Conservation (phyloP, 2,888 invertebrate species). For the Ametastegia equiseti region DNA sequence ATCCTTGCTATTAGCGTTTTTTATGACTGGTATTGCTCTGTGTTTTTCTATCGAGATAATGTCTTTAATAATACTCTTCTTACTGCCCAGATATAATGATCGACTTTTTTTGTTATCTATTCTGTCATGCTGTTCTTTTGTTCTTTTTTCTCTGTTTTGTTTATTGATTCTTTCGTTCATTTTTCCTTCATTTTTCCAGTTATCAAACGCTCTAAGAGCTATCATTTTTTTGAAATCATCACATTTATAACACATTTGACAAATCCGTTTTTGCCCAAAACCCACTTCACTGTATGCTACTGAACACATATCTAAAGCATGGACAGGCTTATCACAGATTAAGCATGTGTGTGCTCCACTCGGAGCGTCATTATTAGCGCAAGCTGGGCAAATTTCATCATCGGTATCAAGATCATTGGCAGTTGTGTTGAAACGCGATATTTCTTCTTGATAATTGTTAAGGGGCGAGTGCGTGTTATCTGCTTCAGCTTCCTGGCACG, state of each 20-base stretch:
- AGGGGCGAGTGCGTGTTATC: too few relatives aligned
- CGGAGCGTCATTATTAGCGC: neutral
- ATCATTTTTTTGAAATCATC: neutral
- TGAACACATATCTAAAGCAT: neutral
- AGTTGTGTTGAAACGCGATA: too few relatives aligned
- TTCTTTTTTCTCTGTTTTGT: too few relatives aligned
- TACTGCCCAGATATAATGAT: neutral
- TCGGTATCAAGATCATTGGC: neutral
- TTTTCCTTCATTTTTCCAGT: too few relatives aligned
- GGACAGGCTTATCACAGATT: neutral
- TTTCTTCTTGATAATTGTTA: too few relatives aligned
- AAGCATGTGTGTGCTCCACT: neutral
- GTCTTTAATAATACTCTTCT: slow-evolving; percentile 2
- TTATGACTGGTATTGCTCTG: neutral
- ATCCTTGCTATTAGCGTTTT: neutral
- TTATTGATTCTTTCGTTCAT: too few relatives aligned
- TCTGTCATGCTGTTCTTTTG: too few relatives aligned
- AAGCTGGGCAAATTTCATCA: neutral
- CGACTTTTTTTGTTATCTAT: neutral
- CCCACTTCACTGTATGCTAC: too few relatives aligned
- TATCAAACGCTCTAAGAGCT: neutral
- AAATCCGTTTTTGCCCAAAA: neutral
- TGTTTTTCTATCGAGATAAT: slow-evolving; percentile 4
- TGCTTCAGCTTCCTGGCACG: neutral
- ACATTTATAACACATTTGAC: neutral